These are phyloP conservation scores for Matsumurasca onukii DNA, from an alignment of 1,140 invertebrate genomes.

Conservation along the genomic window DNA sequence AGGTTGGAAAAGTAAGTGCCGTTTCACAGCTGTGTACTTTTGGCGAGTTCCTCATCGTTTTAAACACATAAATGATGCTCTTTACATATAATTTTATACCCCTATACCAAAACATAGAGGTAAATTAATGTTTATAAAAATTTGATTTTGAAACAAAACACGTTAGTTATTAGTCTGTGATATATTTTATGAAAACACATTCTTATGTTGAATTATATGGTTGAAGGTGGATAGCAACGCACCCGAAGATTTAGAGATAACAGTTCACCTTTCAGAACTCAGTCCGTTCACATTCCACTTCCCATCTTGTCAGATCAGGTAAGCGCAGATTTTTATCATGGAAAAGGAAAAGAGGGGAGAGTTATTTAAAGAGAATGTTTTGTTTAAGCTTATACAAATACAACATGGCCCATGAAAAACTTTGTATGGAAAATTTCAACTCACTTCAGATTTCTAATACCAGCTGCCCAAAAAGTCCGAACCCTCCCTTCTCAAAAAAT, in stretches of 20 bases:
- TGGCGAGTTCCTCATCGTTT: too few species aligned
- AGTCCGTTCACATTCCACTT: slow-evolving; percentile 45
- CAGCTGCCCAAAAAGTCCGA: too few species aligned
- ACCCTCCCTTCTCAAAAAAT: too few species aligned
- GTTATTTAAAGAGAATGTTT: neutral
- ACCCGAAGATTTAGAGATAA: neutral
- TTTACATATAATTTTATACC: too few species aligned
- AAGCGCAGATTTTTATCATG: slow-evolving; percentile 35
- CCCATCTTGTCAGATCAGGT: slow-evolving; percentile 66
- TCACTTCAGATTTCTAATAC: too few species aligned
- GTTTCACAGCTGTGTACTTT: neutral
- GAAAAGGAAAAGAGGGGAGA: neutral
- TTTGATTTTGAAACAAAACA: neutral
- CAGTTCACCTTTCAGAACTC: slow-evolving; percentile 6
- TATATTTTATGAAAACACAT: neutral
- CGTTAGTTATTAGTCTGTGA: neutral
- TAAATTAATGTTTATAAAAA: too few species aligned
- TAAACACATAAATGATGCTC: too few species aligned
- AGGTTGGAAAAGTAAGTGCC: slow-evolving; percentile 48
- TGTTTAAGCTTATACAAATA: too few species aligned
- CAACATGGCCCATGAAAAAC: too few species aligned
- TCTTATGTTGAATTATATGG: too few species aligned
- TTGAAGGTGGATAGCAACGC: slow-evolving; percentile 24
- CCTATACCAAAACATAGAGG: too few species aligned
- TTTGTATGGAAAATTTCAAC: too few species aligned